Percentiles rank a stretch among this genome's conserved stretches.
Conservation (phyloP, 2,888 invertebrate genomes). For the Dromius quadrimaculatus region DNA sequence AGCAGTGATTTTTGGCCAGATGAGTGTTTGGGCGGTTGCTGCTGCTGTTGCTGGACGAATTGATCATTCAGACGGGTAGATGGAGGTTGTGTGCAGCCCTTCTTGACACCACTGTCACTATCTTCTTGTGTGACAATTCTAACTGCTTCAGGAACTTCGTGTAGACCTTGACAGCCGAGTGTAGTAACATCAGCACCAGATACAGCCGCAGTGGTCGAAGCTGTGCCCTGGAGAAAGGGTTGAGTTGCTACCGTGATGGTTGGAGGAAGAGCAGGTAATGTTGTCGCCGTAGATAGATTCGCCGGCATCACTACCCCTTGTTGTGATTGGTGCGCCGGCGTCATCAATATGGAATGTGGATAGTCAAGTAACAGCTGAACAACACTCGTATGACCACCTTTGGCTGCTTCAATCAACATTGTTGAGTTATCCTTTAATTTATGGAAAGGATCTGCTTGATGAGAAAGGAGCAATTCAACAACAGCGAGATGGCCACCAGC, state of each 20-base stretch:
- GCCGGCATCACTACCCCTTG: constrained; percentile 56
- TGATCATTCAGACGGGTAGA: constrained; percentile 67
- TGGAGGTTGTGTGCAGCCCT: constrained; percentile 66
- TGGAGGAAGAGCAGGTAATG: constrained; percentile 59
- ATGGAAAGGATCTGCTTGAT: constrained; percentile 95
- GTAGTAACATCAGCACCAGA: constrained; percentile 55
- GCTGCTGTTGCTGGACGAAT: constrained; percentile 62
- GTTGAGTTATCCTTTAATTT: constrained; percentile 98
- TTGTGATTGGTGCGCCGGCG: constrained; percentile 64
- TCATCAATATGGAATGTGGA: constrained; percentile 86
- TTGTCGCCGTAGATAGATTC: constrained; percentile 55
- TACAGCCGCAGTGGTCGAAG: constrained; percentile 48
- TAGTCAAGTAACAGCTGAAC: constrained; percentile 95
- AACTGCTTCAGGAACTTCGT: constrained; percentile 73
- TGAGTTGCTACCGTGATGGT: constrained; percentile 45
- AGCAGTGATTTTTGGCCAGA: constrained; percentile 65
- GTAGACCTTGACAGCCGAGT: constrained; percentile 63
- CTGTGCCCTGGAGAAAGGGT: constrained; percentile 49
- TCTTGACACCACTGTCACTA: constrained; percentile 50
- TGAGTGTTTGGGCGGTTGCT: constrained; percentile 62
- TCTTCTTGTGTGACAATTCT: constrained; percentile 70
- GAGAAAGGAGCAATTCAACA: constrained; percentile 90
- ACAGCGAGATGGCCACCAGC: constrained; percentile 95
- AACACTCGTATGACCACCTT: constrained; percentile 96
- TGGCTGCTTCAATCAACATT: constrained; percentile 98